These are phyloP conservation scores for Shargacucullia verbasci DNA, from an alignment of 2,888 invertebrate genomes.

Conservation along the genomic window DNA sequence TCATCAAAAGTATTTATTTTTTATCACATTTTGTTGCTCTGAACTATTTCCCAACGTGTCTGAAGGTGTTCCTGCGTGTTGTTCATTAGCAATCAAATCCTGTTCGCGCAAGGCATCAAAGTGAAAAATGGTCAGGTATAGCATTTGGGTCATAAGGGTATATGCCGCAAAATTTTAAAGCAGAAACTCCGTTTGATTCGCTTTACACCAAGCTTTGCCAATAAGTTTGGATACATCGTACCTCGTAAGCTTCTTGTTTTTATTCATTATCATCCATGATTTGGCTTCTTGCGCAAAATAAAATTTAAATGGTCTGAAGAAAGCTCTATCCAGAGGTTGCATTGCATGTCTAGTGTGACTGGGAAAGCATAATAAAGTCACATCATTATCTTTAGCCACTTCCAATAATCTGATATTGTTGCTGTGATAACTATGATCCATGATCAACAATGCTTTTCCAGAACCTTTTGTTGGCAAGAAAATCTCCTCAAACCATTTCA, in stretches of 20 bases:
- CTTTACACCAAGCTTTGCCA: slow-evolving; percentile 10
- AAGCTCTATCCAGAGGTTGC: slow-evolving; percentile 10
- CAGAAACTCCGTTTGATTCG: slow-evolving; percentile 9
- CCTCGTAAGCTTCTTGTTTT: slow-evolving; percentile 1
- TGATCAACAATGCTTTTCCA: slow-evolving; percentile 5
- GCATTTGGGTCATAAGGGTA: slow-evolving; percentile 9
- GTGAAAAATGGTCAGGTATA: slow-evolving; percentile 10
- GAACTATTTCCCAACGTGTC: too few species aligned
- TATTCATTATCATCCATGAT: slow-evolving; percentile 5
- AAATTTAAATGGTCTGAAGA: slow-evolving; percentile 13
- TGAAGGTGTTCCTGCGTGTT: too few species aligned
- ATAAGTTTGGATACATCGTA: slow-evolving; percentile 10
- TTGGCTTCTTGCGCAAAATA: slow-evolving; percentile 9
- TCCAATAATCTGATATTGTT: slow-evolving; percentile 8
- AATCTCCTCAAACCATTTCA: slow-evolving; percentile 7
- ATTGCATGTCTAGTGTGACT: slow-evolving; percentile 16
- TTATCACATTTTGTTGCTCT: too few species aligned
- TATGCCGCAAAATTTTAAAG: slow-evolving; percentile 5
- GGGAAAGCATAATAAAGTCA: slow-evolving; percentile 10
- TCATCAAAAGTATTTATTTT: too few species aligned
- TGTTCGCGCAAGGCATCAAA: not conserved
- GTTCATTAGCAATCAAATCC: not conserved
- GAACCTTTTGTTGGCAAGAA: slow-evolving; percentile 4
- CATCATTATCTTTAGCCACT: slow-evolving; percentile 9
- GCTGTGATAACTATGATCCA: slow-evolving; percentile 15